Evolutionary conservation across 2,797 vertebrate genomes (phyloP), one percentile per base, ranked within the genome.

Genomic region (Cuculus canorus): DNA sequence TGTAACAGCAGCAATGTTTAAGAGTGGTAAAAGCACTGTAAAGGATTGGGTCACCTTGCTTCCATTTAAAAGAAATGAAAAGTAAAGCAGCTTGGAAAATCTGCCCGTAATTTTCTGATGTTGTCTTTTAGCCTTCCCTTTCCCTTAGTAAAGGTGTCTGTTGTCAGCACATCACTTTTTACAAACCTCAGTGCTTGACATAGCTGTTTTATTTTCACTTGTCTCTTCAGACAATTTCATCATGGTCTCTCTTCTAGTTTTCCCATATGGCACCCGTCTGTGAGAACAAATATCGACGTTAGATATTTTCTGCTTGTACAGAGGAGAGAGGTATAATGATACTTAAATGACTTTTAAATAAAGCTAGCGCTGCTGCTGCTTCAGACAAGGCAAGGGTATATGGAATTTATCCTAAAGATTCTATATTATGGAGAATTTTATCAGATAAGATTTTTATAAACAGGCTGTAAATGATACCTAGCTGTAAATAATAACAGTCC

Each of bases 121-220:
- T 85, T 65, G 24, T 80, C 64, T 87, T 82, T 39, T 41, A 88
- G 32, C 45, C 87, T 83, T 92, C 50, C 3, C 24, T 71, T 92
- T 80, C 47, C 52, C 30, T 68, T 43, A 54, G 64, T 39, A 53
- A 82, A 88, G 30, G 70, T 90, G 56, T 66, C 56, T 86, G 28
- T 37, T 88, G 70, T 90, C 23, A 1, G 48, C 4, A 27, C 33
- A 66, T 60, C 73, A 43, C 61, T 81, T 87, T 78, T 86, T 92
- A 56, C 47, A 93, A 95, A 92, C 30, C 14, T 76, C 59, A 82
- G 63, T 72, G 47, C 80, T 81, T 73, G 39, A 86, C 65, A 88
- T 16, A 78, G 48, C 82, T 82, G 23, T 56, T 92, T 87, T 94
- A 84, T 94, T 95, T 96, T 94, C 79, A 72, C 79, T 73, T 91